phyloP scores from a whole-genome alignment of 2,888 invertebrate genomes.

The Meghimatium bilineatum region DNA sequence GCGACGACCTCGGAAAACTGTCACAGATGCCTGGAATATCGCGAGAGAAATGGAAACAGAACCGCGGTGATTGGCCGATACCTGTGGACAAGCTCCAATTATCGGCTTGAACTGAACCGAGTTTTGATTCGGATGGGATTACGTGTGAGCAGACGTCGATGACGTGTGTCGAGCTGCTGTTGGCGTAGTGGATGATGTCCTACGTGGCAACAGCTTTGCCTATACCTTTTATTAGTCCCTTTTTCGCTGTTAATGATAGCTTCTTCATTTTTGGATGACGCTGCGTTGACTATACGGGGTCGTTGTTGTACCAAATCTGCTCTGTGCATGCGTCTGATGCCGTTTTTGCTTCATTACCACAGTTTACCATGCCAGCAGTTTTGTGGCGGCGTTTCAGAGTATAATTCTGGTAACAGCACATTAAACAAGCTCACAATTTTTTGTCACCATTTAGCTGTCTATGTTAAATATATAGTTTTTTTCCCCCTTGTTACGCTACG shows the following conservation, averaged over 20 bases:
- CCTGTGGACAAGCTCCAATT: not conserved
- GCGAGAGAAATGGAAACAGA: not conserved
- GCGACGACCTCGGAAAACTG: slow-evolving; percentile 12
- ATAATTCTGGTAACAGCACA: too few relatives aligned
- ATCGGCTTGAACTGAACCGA: not conserved
- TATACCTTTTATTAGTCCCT: not conserved
- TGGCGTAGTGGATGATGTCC: slow-evolving; percentile 20
- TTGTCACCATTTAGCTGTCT: too few relatives aligned
- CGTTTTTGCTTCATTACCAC: too few relatives aligned
- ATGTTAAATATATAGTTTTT: too few relatives aligned
- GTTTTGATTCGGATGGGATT: slow-evolving; percentile 14
- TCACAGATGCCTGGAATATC: slow-evolving; percentile 17
- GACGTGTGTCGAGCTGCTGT: slow-evolving; percentile 12
- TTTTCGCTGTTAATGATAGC: not conserved
- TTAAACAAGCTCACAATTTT: too few relatives aligned
- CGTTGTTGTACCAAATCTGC: too few relatives aligned
- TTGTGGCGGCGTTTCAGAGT: too few relatives aligned
- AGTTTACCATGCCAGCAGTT: too few relatives aligned
- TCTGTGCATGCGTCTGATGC: too few relatives aligned
- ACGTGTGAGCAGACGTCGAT: not conserved
- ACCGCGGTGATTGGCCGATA: not conserved
- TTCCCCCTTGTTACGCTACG: too few relatives aligned
- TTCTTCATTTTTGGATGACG: not conserved
- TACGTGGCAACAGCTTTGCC: slow-evolving; percentile 12
- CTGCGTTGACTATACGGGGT: not conserved